Percentiles rank a stretch among this genome's conserved stretches.
Evolutionary conservation across 30 jellyfish, hydroid and myxozoan genomes (phyloP).

Genomic region (Chrysaora quinquecirrha): DNA sequence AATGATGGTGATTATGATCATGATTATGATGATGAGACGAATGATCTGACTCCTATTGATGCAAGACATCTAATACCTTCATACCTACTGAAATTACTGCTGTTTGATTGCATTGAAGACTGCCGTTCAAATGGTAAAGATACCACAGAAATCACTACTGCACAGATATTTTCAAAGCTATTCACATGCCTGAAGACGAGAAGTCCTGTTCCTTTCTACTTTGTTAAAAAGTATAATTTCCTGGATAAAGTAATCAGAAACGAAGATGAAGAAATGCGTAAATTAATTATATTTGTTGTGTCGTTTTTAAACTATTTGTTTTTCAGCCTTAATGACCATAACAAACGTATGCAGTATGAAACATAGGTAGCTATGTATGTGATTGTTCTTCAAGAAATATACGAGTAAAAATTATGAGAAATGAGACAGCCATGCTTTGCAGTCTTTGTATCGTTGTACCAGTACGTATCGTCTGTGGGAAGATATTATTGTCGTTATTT

Average conservation of each 20-base stretch:
- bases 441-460: too few species aligned
- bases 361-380: too few species aligned
- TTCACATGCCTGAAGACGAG: not conserved
- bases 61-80: not conserved
- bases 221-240: not conserved
- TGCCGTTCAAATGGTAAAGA: not conserved
- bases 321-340: not conserved
- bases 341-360: too few species aligned
- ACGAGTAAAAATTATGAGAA: too few species aligned
- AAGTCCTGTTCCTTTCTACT: not conserved
- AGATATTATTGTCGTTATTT: too few species aligned
- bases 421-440: too few species aligned
- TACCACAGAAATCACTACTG: not conserved
- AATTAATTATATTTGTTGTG: not conserved
- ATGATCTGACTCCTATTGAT: not conserved
- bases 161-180: not conserved
- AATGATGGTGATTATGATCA: too few species aligned
- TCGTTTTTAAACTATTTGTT: not conserved
- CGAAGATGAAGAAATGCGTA: not conserved
- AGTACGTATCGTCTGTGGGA: too few species aligned
- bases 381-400: too few species aligned
- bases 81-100: not conserved
- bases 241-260: not conserved
- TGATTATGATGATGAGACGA: too few species aligned
- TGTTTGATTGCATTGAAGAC: conserved; percentile 1